Evolutionary conservation across 2,797 vertebrate genomes (phyloP).

Genomic region (Sebastes goodei): DNA sequence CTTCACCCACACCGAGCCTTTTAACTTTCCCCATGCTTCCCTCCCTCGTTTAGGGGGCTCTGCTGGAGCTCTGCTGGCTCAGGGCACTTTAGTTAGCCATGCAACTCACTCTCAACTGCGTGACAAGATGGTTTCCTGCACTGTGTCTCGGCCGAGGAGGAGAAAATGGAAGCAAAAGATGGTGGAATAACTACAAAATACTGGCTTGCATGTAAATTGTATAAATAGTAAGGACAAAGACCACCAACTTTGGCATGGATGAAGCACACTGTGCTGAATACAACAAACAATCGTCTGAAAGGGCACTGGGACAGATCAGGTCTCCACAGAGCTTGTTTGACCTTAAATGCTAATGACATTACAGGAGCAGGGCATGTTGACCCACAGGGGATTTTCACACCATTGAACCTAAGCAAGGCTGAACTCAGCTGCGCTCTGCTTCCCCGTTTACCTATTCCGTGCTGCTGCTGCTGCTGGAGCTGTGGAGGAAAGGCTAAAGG

Average conservation of each 20-base stretch:
- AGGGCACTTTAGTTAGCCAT: slow-evolving; percentile 45
- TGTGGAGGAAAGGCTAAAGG: slow-evolving; percentile 34
- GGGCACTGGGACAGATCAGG: slow-evolving; percentile 34
- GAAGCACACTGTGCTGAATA: slow-evolving; percentile 1
- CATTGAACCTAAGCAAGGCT: slow-evolving; percentile 62
- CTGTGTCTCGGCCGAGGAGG: slow-evolving; percentile 16
- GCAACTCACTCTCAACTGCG: slow-evolving; percentile 40
- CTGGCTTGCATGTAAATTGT: neutral
- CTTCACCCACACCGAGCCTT: slow-evolving; percentile 23
- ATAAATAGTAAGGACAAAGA: neutral
- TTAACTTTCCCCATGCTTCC: slow-evolving; percentile 25
- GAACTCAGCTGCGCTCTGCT: slow-evolving; percentile 47
- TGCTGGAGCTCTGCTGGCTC: slow-evolving; percentile 42
- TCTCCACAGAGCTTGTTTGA: slow-evolving; percentile 59
- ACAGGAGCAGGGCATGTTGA: slow-evolving; percentile 69
- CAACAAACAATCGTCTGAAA: slow-evolving; percentile 13
- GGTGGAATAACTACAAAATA: neutral
- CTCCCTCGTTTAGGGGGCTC: slow-evolving; percentile 39
- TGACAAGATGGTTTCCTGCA: slow-evolving; percentile 65
- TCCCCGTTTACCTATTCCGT: slow-evolving; percentile 37
- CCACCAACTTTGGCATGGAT: neutral
- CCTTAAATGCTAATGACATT: slow-evolving; percentile 77
- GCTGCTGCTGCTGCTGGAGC: slow-evolving; percentile 4
- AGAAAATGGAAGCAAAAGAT: slow-evolving; percentile 45
- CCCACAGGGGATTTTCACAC: slow-evolving; percentile 78